Base-by-base conservation (phyloP, 2,797 vertebrate species). In the Intellagama lesueurii region DNA sequence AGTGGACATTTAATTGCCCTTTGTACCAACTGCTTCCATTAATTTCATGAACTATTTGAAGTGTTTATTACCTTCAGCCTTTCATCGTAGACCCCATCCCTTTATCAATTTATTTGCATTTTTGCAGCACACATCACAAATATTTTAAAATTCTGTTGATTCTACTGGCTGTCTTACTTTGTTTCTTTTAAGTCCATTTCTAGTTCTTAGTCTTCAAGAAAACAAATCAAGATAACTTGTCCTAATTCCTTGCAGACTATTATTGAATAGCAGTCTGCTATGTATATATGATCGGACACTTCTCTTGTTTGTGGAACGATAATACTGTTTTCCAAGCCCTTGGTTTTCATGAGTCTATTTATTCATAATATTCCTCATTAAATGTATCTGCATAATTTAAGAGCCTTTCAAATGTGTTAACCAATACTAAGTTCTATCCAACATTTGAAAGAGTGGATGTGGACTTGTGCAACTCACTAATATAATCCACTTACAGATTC, bases 61-160 rank as follows among this genome's bases (percentile, higher is more conserved):
- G 1, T 85, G 4, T 22, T 78, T 68, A 81, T 1, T 78, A n/a
- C 44, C n/a, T 0, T 2, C 32, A 75, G 26, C 4, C 30, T 12
- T 83, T 87, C 83, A 78, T 17, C n/a, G 0, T 4, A 73, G 40
- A 68, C 64, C 30, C 28, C 66, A 84, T 79, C 12, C 2, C 69
- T 89, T 52, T 40, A 91, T 64, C n/a, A 89, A 70, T 1, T 93
- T 47, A 88, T 69, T 90, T 40, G 30, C 89, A 0, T 44, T 49
- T n/a, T 64, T 0, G 9, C 47, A 82, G n/a, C 12, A 28, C 66
- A 52, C 52, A 83, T 73, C n/a, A 80, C 83, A 26, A 35, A 47
- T 0, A 83, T 86, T 95, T 92, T 79, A 77, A 91, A 76, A 87
- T 52, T 86, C 30, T 87, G 84, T 7, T 81, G 40, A 88, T 47